Base-by-base conservation (phyloP, 2,888 invertebrate genomes). In the Phaedon cochleariae region DNA sequence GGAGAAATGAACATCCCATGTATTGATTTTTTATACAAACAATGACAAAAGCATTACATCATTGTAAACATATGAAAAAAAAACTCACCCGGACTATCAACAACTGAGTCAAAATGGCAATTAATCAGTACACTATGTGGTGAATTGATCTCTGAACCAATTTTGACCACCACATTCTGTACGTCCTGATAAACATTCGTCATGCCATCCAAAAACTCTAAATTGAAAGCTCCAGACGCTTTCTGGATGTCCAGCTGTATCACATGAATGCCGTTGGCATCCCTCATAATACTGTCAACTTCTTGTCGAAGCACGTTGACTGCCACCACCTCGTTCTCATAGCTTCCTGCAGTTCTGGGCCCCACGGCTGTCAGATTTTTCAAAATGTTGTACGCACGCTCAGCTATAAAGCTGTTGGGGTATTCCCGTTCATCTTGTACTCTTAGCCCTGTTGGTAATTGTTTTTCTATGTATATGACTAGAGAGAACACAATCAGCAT, bases 101-200 rank as follows among this genome's bases (percentile, higher is more conserved):
- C 85, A 68, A 91, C 90, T 45, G 90, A 87, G 80, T 93, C 93
- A 81, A 89, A 92, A 82, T 93, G 93, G 79, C 93, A 93, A 81
- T 93, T 93, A 64, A 93, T 84, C 65, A 93, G 83, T 64, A 92
- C 82, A 80, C 88, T 88, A 75, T 87, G 83, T 59, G 86, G 84
- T 4, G 87, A 86, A 66, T 84, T 80, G 65, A 84, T 82, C 46
- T 80, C 81, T 0, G 90, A 88, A 37, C 89, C 87, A 65, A 92
- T 84, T 80, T 87, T 88, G 20, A 90, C 91, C 52, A 91, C 82
- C 41, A 92, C 86, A 81, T 92, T 92, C 73, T 87, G 87, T 64
- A 88, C 86, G 77, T 90, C 88, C 72, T 86, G 85, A 76, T 93
- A 93, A 55, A 89, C 89, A 77, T 90, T 90, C 1, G 90, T 90